phyloP scores from a whole-genome alignment of 2,888 invertebrate species.

The Vannuccia rotundouncinata region DNA sequence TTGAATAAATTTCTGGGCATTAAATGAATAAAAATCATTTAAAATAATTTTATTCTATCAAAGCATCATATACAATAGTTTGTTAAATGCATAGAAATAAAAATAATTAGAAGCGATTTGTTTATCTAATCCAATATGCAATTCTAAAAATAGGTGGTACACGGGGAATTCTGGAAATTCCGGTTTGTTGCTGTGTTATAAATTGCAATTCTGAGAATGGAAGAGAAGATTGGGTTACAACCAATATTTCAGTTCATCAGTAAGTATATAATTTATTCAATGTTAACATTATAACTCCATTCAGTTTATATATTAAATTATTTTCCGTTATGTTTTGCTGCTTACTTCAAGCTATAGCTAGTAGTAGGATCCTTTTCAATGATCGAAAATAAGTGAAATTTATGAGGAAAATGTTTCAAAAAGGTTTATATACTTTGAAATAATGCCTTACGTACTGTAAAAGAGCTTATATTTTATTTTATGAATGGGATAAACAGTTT shows the following conservation, averaged over 20 bases:
- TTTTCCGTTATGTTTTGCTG: neutral
- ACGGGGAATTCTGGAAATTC: neutral
- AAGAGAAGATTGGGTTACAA: neutral
- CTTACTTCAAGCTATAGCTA: neutral
- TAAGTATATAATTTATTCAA: neutral
- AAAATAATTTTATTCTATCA: no score
- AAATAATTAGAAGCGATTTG: neutral
- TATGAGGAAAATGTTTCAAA: neutral
- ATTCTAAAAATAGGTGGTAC: neutral
- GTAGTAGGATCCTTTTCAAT: neutral
- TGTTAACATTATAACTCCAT: neutral
- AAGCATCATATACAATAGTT: no score
- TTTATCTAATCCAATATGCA: neutral
- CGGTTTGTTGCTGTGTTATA: neutral
- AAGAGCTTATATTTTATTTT: no score
- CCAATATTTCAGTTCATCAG: neutral
- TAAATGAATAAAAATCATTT: no score
- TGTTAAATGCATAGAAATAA: neutral
- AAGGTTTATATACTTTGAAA: neutral
- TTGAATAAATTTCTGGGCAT: no score
- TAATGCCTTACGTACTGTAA: neutral
- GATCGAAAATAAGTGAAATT: neutral
- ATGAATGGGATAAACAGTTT: no score
- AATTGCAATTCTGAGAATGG: neutral
- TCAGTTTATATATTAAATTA: neutral